Base-by-base conservation (phyloP, 2,797 vertebrate genomes). In the Gymnothorax reevesii region DNA sequence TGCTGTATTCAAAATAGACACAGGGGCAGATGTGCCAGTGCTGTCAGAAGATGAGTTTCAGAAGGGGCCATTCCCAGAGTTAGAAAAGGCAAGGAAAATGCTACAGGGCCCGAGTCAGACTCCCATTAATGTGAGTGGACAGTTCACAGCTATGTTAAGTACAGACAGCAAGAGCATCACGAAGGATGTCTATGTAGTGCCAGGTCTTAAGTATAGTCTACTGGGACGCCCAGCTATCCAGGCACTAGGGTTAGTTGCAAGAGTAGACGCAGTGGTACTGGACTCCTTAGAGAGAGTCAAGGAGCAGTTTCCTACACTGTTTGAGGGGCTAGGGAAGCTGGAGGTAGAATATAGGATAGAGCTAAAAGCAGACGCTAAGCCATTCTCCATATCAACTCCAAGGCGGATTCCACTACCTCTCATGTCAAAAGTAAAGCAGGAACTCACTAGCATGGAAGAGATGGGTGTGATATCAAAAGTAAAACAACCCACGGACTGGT, bases 391-490 rank as follows among this genome's bases (percentile, higher is more conserved):
- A 1, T 89, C 86, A n/a, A 86, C 64, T 3, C 54, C 86, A 22
- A 55, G 57, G 7, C 57, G 69, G 4, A 59, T 87, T 0, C 69
- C 69, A n/a, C 49, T 87, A 9, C 86, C 80, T 10, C 69, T 87
- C 27, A 7, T 33, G 75, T 22, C 55, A 3, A 89, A 82, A 60
- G 85, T 88, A 1, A 69, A 85, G 49, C 22, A 86, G 6, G 85
- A 89, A 54, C 71, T 89, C 2, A 10, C 69, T 8, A 8, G 52
- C 13, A 89, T 89, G 84, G 87, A 87, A 52, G 4, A 20, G 1
- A 88, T 89, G 57, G 85, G 83, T 2, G 12, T 84, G 0, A 86
- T 83, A 13, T 86, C 62, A 66, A 87, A 83, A 49, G 87, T 86
- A 59, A 73, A 22, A 22, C 12, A 52, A 9, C 42, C 85, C 15